Percentiles rank a stretch among this genome's conserved stretches.
These are phyloP conservation scores for Drosophila virilis DNA, from an alignment of 1,140 invertebrate species.

Conservation along the genomic window DNA sequence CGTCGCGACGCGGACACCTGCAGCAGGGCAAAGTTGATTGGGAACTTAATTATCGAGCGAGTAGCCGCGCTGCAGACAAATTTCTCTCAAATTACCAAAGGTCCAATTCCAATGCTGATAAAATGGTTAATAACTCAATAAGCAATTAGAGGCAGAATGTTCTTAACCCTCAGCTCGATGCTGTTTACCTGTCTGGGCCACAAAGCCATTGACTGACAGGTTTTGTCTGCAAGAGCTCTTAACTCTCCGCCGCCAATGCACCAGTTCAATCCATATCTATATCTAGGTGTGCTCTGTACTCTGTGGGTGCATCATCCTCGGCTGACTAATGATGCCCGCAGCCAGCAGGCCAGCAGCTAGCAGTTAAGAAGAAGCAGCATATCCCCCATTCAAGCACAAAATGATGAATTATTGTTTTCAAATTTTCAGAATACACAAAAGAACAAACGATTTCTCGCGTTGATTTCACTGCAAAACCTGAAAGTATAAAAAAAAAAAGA, in stretches of 20 bases:
- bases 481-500: constrained; percentile 1
- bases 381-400: constrained; percentile 14
- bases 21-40: not conserved
- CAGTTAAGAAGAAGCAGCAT: too few relatives aligned
- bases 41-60: not conserved
- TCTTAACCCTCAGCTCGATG: constrained; percentile 6
- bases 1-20: constrained; percentile 2
- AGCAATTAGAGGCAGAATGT: constrained; percentile 57
- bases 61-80: constrained; percentile 13
- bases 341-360: not conserved
- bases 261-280: constrained; percentile 2
- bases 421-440: constrained; percentile 24
- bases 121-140: constrained; percentile 75
- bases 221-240: constrained; percentile 34
- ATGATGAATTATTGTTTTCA: constrained; percentile 74
- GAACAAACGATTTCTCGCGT: constrained; percentile 4
- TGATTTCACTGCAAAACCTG: not conserved
- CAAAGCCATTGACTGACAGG: constrained; percentile 53
- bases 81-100: constrained; percentile 51
- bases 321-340: constrained; percentile 68
- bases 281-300: constrained; percentile 17
- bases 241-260: constrained; percentile 6
- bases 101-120: constrained; percentile 57
- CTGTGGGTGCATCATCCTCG: not conserved
- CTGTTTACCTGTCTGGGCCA: constrained; percentile 12